These are phyloP conservation scores for Eilema griseolum DNA, from an alignment of 2,888 invertebrate genomes.

Conservation along the genomic window DNA sequence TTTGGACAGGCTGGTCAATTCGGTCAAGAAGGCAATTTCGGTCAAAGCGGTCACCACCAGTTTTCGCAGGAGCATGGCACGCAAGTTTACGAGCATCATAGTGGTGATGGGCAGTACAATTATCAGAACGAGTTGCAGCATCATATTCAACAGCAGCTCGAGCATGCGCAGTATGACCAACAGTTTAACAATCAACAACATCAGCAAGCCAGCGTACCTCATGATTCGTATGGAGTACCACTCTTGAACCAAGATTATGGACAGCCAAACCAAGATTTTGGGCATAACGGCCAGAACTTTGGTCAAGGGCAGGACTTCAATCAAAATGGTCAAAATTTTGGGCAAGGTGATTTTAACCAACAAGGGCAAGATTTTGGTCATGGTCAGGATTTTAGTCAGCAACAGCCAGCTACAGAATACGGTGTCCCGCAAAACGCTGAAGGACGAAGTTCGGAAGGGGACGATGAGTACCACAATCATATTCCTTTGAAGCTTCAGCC, in stretches of 20 bases:
- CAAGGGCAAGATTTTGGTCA: conserved; percentile 55
- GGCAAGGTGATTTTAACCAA: conserved; percentile 47
- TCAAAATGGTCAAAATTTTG: conserved; percentile 41
- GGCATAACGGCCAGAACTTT: conserved; percentile 43
- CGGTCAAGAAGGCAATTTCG: conserved; percentile 32
- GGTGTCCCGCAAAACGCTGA: conserved; percentile 76
- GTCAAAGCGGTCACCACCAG: conserved; percentile 63
- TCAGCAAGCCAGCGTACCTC: conserved; percentile 46
- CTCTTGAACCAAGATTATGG: conserved; percentile 44
- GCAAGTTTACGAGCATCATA: conserved; percentile 78
- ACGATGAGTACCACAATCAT: conserved; percentile 73
- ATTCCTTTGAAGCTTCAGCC: conserved; percentile 79
- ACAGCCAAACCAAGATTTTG: conserved; percentile 45
- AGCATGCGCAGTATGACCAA: conserved; percentile 70
- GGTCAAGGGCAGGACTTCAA: conserved; percentile 29
- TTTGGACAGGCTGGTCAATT: conserved; percentile 28
- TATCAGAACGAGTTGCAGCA: conserved; percentile 76
- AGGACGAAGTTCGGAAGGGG: conserved; percentile 71
- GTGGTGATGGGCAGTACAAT: conserved; percentile 69
- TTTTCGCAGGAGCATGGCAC: conserved; percentile 75
- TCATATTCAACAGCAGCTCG: conserved; percentile 78
- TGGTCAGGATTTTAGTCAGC: conserved; percentile 53
- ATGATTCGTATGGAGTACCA: conserved; percentile 56
- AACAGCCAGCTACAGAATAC: conserved; percentile 65
- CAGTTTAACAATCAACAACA: conserved; percentile 63